A percentile compares a stretch with the other conserved stretches of the same genome.
These are phyloP conservation scores for Galerucella pusilla DNA, from an alignment of 2,888 invertebrate genomes.

Conservation along the genomic window DNA sequence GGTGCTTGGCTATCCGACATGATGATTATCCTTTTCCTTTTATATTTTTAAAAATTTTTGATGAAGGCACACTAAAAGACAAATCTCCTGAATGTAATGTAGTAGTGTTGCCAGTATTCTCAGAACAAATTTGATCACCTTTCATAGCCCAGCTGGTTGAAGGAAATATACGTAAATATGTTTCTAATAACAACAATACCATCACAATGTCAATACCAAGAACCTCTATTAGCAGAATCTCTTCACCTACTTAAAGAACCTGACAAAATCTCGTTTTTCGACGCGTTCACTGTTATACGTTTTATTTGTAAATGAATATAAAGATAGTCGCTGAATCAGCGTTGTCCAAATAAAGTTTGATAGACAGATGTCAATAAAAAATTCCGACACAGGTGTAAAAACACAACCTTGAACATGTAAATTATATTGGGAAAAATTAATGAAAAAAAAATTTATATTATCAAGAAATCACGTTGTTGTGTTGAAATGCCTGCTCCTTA, in stretches of 20 bases:
- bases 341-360: neutral
- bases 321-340: constrained; percentile 10
- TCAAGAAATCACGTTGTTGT: constrained; percentile 1
- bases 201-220: neutral
- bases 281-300: neutral
- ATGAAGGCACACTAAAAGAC: no score
- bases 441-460: constrained; percentile 3
- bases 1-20: no score
- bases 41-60: no score
- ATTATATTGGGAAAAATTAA: constrained; percentile 3
- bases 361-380: constrained; percentile 18
- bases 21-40: no score
- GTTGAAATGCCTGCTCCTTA: neutral
- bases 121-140: no score
- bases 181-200: no score
- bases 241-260: neutral
- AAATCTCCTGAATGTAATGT: no score
- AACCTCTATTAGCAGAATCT: neutral
- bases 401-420: constrained; percentile 9
- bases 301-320: neutral
- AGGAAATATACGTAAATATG: no score
- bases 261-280: neutral
- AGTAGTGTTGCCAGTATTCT: no score
- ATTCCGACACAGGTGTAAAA: constrained; percentile 7
- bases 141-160: no score